phyloP scores from a whole-genome alignment of 2,113 vertebrate species.

The Oreotrochilus melanogaster region DNA sequence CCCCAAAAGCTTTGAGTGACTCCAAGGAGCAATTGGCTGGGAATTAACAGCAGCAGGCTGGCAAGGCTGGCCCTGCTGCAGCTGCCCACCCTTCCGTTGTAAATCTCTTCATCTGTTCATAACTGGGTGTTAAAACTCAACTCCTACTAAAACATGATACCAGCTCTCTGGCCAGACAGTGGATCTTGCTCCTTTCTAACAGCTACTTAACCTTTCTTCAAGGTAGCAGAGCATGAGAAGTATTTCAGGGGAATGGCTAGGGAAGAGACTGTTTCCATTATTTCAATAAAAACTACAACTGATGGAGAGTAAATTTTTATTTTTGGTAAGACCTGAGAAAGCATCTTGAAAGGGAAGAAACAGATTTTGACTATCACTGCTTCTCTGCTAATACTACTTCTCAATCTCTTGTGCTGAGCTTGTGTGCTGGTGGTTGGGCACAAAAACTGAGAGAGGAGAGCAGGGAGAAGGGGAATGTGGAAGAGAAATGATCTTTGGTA shows the following conservation, averaged over 20 bases:
- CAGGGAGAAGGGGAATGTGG: conserved; percentile 8
- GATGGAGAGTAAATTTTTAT: neutral
- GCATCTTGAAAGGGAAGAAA: neutral
- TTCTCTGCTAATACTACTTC: neutral
- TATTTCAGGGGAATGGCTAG: neutral
- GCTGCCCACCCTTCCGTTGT: neutral
- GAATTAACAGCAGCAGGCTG: neutral
- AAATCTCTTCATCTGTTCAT: neutral
- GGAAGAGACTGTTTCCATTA: neutral
- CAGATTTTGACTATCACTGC: neutral
- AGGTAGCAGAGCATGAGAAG: neutral
- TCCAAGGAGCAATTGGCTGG: neutral
- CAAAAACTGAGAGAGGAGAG: neutral
- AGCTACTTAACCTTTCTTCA: neutral
- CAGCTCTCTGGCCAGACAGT: neutral
- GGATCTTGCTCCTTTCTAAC: neutral
- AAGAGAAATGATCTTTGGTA: neutral
- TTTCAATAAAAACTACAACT: neutral
- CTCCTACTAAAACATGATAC: neutral
- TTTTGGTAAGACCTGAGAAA: neutral
- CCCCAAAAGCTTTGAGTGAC: neutral
- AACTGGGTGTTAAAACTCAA: neutral
- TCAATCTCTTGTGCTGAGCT: neutral
- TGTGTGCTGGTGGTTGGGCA: neutral
- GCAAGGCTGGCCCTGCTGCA: neutral